A percentile compares a stretch with the other conserved stretches of the same genome.
Conservation (phyloP, 2,797 vertebrate genomes). For the Lagocephalus sceleratus region DNA sequence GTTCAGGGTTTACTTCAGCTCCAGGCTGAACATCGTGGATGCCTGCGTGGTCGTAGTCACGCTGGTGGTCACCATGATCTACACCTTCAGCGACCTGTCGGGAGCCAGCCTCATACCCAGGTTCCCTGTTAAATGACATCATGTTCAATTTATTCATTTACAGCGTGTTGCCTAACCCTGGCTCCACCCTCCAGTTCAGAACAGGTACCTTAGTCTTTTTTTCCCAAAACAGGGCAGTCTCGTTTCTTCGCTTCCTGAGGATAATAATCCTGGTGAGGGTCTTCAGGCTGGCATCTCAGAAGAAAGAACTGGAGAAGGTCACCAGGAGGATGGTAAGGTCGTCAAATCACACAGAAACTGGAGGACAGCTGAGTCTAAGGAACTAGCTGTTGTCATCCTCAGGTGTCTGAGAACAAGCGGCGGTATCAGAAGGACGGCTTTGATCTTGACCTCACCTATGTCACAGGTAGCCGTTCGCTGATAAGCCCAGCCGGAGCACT, state of each 20-base stretch:
- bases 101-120: constrained; percentile 80
- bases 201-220: neutral
- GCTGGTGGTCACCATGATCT: constrained; percentile 81
- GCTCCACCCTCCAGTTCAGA: neutral
- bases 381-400: constrained; percentile 1
- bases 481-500: neutral
- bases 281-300: constrained; percentile 87
- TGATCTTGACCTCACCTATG: constrained; percentile 93
- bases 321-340: constrained; percentile 88
- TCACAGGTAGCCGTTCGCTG: constrained; percentile 80
- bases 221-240: constrained; percentile 72
- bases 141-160: neutral
- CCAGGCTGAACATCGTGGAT: constrained; percentile 84
- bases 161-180: neutral
- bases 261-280: constrained; percentile 87
- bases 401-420: constrained; percentile 96
- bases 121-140: constrained; percentile 52
- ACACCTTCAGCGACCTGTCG: constrained; percentile 75
- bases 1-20: constrained; percentile 83
- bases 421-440: constrained; percentile 93
- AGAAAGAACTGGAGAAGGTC: constrained; percentile 85
- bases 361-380: neutral
- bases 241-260: constrained; percentile 81
- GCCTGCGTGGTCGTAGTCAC: constrained; percentile 81
- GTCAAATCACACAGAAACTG: neutral